A percentile compares a stretch with the other conserved stretches of the same genome.
Evolutionary conservation across 2,888 invertebrate species (phyloP).

Genomic region (Bombylius major): DNA sequence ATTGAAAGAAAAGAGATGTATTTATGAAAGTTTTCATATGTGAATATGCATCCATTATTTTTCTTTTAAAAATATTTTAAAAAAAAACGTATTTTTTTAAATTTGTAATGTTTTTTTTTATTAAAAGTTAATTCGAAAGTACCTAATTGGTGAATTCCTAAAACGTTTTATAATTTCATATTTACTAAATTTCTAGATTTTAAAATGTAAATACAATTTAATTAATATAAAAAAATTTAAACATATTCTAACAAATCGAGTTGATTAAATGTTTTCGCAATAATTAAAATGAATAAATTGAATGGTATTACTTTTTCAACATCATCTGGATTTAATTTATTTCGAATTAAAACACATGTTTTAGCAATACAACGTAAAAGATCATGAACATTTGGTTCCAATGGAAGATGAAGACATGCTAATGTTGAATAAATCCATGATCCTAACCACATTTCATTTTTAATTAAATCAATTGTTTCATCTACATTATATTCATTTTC

Average conservation of each 20-base stretch:
- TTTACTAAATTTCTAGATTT: too few relatives aligned
- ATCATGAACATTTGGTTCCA: conserved; percentile 31
- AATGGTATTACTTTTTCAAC: conserved; percentile 26
- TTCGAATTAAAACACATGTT: conserved; percentile 25
- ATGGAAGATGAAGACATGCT: conserved; percentile 30
- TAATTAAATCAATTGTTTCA: conserved; percentile 18
- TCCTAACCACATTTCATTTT: conserved; percentile 28
- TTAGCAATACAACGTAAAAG: conserved; percentile 30
- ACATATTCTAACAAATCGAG: conserved; percentile 29
- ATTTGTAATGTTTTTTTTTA: conserved; percentile 4
- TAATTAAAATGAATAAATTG: conserved; percentile 31
- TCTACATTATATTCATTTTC: not conserved
- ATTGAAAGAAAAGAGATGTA: too few relatives aligned
- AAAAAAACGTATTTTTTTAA: conserved; percentile 6
- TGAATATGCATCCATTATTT: too few relatives aligned
- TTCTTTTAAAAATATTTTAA: not conserved
- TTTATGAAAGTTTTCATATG: too few relatives aligned
- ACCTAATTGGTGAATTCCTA: not conserved
- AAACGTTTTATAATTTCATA: too few relatives aligned
- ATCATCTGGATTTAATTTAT: conserved; percentile 20
- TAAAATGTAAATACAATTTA: too few relatives aligned
- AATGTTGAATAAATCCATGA: conserved; percentile 32
- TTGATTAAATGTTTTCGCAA: conserved; percentile 31
- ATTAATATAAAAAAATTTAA: conserved; percentile 12
- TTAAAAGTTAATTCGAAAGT: not conserved